These are phyloP conservation scores for Lucilia cuprina DNA, from an alignment of 1,140 invertebrate genomes.

Conservation along the genomic window DNA sequence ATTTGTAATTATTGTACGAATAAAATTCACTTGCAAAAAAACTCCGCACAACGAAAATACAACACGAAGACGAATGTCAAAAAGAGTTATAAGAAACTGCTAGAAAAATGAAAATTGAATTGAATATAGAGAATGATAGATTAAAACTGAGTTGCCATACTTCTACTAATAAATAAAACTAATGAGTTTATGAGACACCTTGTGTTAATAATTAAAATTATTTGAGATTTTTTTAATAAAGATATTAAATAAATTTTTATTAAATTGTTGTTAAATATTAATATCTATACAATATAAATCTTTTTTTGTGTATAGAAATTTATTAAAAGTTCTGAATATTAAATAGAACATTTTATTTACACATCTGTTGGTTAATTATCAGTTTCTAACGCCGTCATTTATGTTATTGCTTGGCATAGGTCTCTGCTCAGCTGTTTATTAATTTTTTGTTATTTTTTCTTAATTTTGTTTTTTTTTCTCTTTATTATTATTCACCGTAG, in stretches of 20 bases:
- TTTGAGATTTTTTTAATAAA: too few relatives aligned
- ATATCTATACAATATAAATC: too few relatives aligned
- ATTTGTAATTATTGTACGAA: too few relatives aligned
- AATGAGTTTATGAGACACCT: background rate
- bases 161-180: background rate
- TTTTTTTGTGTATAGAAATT: too few relatives aligned
- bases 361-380: too few relatives aligned
- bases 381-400: too few relatives aligned
- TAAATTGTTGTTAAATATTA: too few relatives aligned
- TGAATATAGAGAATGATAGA: background rate
- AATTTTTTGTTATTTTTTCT: slow-evolving; percentile 1
- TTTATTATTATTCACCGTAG: background rate
- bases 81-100: background rate
- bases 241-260: too few relatives aligned
- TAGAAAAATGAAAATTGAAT: background rate
- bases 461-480: background rate
- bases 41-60: background rate
- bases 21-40: too few relatives aligned
- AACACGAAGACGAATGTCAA: background rate
- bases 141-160: background rate
- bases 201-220: background rate
- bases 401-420: too few relatives aligned
- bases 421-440: background rate
- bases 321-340: too few relatives aligned
- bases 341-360: too few relatives aligned